Evolutionary conservation across 1,140 invertebrate species (phyloP).

Genomic region (Eubasilissa regina): DNA sequence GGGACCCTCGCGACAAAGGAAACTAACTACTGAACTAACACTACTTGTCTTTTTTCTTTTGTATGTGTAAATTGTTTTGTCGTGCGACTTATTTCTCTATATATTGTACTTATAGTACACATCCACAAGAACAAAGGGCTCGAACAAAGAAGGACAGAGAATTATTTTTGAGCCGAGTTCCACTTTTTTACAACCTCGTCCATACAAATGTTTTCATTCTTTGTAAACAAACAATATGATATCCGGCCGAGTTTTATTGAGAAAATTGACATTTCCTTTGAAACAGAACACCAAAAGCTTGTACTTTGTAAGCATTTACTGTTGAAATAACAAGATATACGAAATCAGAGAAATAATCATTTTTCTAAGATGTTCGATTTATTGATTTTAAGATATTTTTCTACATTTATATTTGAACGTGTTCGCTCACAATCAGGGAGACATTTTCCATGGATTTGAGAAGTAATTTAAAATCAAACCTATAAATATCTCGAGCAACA

Average conservation of each 20-base stretch:
- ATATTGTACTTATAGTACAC: not conserved
- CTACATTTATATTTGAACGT: not conserved
- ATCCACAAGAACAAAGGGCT: constrained; percentile 9
- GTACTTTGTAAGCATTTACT: constrained; percentile 11
- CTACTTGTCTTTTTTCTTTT: constrained; percentile 22
- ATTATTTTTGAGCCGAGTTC: constrained; percentile 27
- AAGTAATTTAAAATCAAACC: not conserved
- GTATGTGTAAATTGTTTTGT: not conserved
- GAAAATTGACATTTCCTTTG: constrained; percentile 38
- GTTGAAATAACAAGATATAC: constrained; percentile 25
- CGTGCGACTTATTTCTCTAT: constrained; percentile 13
- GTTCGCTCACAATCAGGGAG: too few relatives aligned
- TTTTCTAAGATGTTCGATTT: constrained; percentile 14
- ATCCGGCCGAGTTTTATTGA: constrained; percentile 38
- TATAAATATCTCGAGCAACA: not conserved
- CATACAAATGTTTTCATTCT: constrained; percentile 35
- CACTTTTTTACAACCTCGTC: constrained; percentile 27
- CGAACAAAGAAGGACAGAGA: constrained; percentile 2
- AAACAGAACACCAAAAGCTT: constrained; percentile 10
- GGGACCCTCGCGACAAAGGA: constrained; percentile 7
- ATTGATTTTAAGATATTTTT: not conserved
- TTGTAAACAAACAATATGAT: constrained; percentile 42
- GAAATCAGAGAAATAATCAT: constrained; percentile 1
- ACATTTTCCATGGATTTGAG: too few relatives aligned
- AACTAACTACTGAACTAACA: constrained; percentile 13